Percentiles rank a stretch among this genome's conserved stretches.
Evolutionary conservation across 2,888 invertebrate species (phyloP).

Genomic region (Ophioninae sp.): DNA sequence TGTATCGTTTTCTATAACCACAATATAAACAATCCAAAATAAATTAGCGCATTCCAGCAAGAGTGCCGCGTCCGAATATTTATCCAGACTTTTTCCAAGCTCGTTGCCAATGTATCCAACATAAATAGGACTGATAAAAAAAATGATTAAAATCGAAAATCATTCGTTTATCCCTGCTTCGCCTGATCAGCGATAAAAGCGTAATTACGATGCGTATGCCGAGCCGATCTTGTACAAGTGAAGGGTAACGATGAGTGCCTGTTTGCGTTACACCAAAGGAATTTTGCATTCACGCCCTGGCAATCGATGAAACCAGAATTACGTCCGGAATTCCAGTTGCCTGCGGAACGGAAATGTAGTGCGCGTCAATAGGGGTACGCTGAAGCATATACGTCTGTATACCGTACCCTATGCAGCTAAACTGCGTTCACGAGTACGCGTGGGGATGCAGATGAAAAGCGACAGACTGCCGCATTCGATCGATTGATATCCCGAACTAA

Average conservation of each 20-base stretch:
- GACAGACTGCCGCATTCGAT: constrained; percentile 31
- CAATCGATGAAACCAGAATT: constrained; percentile 40
- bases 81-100: no score
- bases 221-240: not conserved
- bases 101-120: no score
- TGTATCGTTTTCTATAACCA: no score
- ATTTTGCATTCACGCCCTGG: constrained; percentile 50
- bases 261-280: constrained; percentile 61
- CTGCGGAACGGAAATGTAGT: constrained; percentile 43
- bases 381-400: constrained; percentile 13
- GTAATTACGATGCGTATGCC: constrained; percentile 51
- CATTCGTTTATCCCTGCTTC: not conserved
- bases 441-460: constrained; percentile 12
- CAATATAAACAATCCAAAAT: no score
- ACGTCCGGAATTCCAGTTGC: constrained; percentile 50
- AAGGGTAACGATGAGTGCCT: constrained; percentile 37
- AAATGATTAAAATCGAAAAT: not conserved
- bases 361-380: constrained; percentile 26
- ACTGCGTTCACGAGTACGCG: constrained; percentile 20
- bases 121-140: not conserved
- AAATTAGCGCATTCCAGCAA: no score
- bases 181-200: constrained; percentile 17
- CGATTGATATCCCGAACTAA: constrained; percentile 38
- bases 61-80: no score
- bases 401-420: not conserved